These are phyloP conservation scores for Zaprionus inermis DNA, from an alignment of 1,140 invertebrate genomes.

Conservation along the genomic window DNA sequence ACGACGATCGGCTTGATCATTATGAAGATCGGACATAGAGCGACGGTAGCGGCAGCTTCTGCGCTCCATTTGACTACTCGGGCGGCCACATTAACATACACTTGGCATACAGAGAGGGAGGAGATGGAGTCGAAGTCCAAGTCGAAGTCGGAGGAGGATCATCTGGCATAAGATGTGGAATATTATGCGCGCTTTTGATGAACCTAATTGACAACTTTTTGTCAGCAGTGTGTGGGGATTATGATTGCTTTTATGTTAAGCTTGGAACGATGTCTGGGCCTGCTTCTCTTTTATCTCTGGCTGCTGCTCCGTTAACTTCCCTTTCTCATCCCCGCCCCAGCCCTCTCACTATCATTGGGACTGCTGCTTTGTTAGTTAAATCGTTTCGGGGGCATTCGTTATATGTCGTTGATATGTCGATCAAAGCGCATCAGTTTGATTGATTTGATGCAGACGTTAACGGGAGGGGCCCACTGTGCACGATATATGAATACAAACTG, in stretches of 20 bases:
- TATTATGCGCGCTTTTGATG: conserved; percentile 62
- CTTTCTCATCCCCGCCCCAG: too few species aligned
- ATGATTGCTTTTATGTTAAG: conserved; percentile 80
- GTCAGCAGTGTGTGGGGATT: conserved; percentile 78
- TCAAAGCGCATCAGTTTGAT: conserved; percentile 77
- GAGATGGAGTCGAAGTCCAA: not conserved
- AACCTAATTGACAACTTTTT: conserved; percentile 81
- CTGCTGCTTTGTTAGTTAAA: conserved; percentile 70
- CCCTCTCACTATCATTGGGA: not conserved
- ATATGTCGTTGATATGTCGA: conserved; percentile 51
- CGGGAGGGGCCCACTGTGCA: not conserved
- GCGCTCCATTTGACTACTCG: conserved; percentile 47
- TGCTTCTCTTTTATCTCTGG: not conserved
- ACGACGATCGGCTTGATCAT: conserved; percentile 25
- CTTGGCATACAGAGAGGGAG: not conserved
- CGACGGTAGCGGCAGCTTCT: conserved; percentile 1
- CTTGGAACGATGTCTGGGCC: conserved; percentile 1
- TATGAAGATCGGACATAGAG: conserved; percentile 27
- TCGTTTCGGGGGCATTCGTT: conserved; percentile 44
- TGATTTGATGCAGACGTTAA: conserved; percentile 69
- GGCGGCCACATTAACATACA: conserved; percentile 51
- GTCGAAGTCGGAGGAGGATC: not conserved
- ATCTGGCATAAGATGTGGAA: conserved; percentile 8
- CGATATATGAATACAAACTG: not conserved
- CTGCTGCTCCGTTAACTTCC: not conserved